Base-by-base conservation (phyloP, 1,140 invertebrate genomes). In the Listronotus bonariensis region DNA sequence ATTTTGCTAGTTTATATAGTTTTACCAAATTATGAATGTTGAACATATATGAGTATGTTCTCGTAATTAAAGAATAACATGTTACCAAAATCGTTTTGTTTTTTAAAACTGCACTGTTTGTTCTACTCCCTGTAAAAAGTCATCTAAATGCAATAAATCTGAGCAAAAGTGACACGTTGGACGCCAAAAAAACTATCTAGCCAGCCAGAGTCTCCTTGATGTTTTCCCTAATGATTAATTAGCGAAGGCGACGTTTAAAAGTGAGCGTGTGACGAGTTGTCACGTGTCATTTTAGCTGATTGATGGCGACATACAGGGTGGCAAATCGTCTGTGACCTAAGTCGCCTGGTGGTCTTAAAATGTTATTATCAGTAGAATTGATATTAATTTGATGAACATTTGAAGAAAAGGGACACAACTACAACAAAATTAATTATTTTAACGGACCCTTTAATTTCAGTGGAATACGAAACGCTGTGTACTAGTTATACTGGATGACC, bases 181-280 rank as follows among this genome's bases (percentile, higher is more conserved):
- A 12, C 42, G 55, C 34, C 41, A 17, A 46, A 46, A 54, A 54
- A 36, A 46, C 38, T 14, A 57, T 57, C 55, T 32, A 9, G 55
- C 55, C 42, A 34, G 6, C 55, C 42, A 34, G 6, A 42, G 31
- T 9, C 15, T 32, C 60, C 52, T 55, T 63, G 51, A 54, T 55
- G 54, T 57, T 57, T 52, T 36, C 45, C 65, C 53, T 60, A 67
- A 67, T 60, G 56, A 67, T 67, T 67, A 67, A 67, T 67, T 67
- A 67, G 65, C 65, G 31, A 60, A 61, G 45, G 54, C 20, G 58
- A 60, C 49, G 41, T 54, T 53, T 67, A 67, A 54, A 58, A 67
- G 46, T 67, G 58, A 67, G 65, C 65, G 65, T 67, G 65, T 67
- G 65, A 67, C 65, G 53, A 67, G 45, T 67, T 67, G 65, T 60